Percentiles rank a stretch among this genome's conserved stretches.
Evolutionary conservation across 2,888 invertebrate genomes (phyloP).

Genomic region (Exephanes ischioxanthus): DNA sequence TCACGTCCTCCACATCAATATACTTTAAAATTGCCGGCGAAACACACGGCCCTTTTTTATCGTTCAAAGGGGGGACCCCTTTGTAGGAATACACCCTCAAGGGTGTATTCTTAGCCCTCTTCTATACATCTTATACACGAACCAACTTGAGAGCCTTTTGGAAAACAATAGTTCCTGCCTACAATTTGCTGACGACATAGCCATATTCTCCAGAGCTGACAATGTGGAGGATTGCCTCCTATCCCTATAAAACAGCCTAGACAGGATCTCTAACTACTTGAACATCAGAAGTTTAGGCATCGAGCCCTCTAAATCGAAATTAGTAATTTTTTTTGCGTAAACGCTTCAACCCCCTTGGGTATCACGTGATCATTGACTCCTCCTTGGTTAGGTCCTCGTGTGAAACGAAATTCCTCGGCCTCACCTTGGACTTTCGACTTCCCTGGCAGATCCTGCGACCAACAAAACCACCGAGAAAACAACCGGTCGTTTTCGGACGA

Average conservation of each 20-base stretch:
- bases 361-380: not conserved
- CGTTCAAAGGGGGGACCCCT: conserved; percentile 48
- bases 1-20: conserved; percentile 26
- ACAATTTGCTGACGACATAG: conserved; percentile 56
- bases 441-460: no score
- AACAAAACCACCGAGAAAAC: no score
- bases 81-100: no score
- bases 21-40: conserved; percentile 38
- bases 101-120: conserved; percentile 39
- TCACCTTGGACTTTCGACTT: conserved; percentile 17
- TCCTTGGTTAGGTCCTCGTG: not conserved
- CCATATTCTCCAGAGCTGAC: not conserved
- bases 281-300: conserved; percentile 17
- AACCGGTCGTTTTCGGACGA: no score
- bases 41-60: conserved; percentile 14
- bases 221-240: not conserved
- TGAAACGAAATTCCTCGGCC: conserved; percentile 30
- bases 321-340: conserved; percentile 34
- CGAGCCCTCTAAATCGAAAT: conserved; percentile 45
- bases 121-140: conserved; percentile 46
- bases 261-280: conserved; percentile 23
- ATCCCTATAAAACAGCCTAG: conserved; percentile 20
- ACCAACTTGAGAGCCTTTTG: not conserved
- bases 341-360: not conserved
- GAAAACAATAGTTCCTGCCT: not conserved